These are phyloP conservation scores for Silvanus unidentatus DNA, from an alignment of 2,888 invertebrate genomes.

Conservation along the genomic window DNA sequence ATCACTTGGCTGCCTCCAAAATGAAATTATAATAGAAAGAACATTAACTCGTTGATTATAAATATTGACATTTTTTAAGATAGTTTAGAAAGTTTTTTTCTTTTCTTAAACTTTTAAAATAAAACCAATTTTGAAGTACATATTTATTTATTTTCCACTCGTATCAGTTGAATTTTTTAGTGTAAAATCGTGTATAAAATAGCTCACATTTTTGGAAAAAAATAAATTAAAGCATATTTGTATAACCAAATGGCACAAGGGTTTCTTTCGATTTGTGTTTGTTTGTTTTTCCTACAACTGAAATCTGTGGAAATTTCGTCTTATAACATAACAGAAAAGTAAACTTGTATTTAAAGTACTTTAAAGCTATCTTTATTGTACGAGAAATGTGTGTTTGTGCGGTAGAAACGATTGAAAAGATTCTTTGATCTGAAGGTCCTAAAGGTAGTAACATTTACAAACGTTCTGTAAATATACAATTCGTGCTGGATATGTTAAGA, in stretches of 20 bases:
- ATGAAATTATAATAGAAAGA: constrained; percentile 2
- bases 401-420: constrained; percentile 28
- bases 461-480: constrained; percentile 23
- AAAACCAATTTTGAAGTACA: too few relatives aligned
- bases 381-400: constrained; percentile 11
- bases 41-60: not conserved
- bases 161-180: too few relatives aligned
- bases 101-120: too few relatives aligned
- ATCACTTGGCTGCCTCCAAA: constrained; percentile 12
- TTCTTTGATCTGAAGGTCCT: constrained; percentile 32
- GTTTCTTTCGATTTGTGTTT: constrained; percentile 27
- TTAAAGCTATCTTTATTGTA: constrained; percentile 26
- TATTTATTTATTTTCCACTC: too few relatives aligned
- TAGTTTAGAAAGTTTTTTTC: too few relatives aligned
- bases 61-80: constrained; percentile 3
- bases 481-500: constrained; percentile 2
- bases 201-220: too few relatives aligned
- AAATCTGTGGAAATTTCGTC: constrained; percentile 38
- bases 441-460: constrained; percentile 20
- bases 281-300: constrained; percentile 29
- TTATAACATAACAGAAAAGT: constrained; percentile 31
- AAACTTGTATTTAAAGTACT: constrained; percentile 27
- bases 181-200: too few relatives aligned
- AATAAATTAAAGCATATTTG: too few relatives aligned
- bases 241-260: too few relatives aligned